phyloP scores from a whole-genome alignment of 2,113 vertebrate genomes.

The Spea multiplicata region DNA sequence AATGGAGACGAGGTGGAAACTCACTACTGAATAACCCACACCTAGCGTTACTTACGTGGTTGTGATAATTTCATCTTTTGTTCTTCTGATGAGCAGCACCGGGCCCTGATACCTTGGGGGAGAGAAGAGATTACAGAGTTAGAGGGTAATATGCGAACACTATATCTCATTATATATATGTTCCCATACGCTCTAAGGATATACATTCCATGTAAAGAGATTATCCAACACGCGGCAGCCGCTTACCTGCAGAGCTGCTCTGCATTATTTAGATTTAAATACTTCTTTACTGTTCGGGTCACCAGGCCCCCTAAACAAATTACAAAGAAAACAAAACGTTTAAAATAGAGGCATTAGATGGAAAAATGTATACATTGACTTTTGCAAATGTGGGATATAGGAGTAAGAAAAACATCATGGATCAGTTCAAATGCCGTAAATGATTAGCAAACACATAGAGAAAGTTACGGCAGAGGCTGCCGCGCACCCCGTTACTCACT shows the following conservation, averaged over 20 bases:
- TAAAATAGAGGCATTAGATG: no score
- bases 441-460: neutral
- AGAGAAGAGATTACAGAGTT: neutral
- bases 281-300: conserved; percentile 82
- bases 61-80: conserved; percentile 90
- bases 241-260: conserved; percentile 87
- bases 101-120: conserved; percentile 83
- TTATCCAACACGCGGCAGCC: neutral
- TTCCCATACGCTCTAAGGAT: no score
- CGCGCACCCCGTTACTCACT: conserved; percentile 68
- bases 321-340: neutral
- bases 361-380: no score
- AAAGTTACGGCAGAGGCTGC: neutral
- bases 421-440: neutral
- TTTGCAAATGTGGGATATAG: no score
- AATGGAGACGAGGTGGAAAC: neutral
- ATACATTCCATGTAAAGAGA: no score
- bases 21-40: neutral
- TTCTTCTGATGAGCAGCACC: conserved; percentile 83
- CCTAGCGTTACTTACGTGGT: conserved; percentile 72
- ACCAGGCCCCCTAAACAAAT: conserved; percentile 59
- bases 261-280: conserved; percentile 87
- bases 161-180: no score
- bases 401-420: no score
- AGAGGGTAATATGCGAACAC: neutral